Conservation (phyloP, 2,888 invertebrate species). For the Mayetiola destructor region DNA sequence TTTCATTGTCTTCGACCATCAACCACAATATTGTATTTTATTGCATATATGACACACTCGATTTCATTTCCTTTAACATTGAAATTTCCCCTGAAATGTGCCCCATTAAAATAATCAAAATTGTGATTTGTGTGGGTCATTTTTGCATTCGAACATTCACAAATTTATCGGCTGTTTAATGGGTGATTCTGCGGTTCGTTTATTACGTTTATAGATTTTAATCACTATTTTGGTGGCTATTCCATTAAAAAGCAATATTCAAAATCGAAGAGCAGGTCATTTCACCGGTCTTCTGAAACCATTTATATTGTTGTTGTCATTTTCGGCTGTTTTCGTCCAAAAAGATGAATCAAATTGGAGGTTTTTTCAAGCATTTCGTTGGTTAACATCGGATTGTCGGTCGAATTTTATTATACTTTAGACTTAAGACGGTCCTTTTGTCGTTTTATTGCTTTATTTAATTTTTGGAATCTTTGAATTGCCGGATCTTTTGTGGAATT, state of each 20-base stretch:
- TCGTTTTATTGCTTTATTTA: constrained; percentile 11
- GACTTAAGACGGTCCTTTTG: neutral
- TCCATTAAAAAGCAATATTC: constrained; percentile 10
- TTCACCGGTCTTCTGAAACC: neutral
- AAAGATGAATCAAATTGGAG: no score
- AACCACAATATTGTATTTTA: no score
- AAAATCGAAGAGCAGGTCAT: constrained; percentile 1
- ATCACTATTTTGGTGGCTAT: constrained; percentile 1
- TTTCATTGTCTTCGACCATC: no score
- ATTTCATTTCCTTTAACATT: no score
- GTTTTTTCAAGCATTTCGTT: neutral
- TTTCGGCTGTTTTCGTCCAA: neutral
- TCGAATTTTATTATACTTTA: no score
- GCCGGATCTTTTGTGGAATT: no score
- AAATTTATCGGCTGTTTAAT: neutral
- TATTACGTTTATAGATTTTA: constrained; percentile 5
- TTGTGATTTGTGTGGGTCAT: constrained; percentile 12
- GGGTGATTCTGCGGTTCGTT: neutral
- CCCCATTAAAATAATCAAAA: constrained; percentile 8
- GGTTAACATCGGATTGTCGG: neutral
- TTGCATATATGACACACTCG: no score
- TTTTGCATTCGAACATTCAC: neutral
- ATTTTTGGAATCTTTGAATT: neutral
- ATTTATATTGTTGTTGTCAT: neutral
- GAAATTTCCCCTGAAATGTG: no score